Base-by-base conservation (phyloP, 1,140 invertebrate species). In the Centruroides vittatus region DNA sequence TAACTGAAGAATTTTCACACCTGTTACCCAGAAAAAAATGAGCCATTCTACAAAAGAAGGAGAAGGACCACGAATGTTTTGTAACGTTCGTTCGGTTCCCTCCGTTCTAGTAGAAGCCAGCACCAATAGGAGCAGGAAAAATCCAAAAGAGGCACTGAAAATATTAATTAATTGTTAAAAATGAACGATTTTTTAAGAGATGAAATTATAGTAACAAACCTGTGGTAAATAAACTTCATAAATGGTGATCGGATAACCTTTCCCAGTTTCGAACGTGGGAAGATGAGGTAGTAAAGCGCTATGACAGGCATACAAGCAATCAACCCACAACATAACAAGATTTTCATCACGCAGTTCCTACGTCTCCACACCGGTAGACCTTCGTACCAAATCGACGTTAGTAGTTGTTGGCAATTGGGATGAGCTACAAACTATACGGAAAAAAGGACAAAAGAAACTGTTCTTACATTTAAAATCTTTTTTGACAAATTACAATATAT, bases 221-320 rank as follows among this genome's bases (percentile, higher is more conserved):
- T 79, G 71, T 80, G 79, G 62, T 78, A 79, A 11, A 80, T 70
- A 68, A 80, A 80, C 68, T 80, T 80, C 76, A 80, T 79, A 68
- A 80, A 80, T 0, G 79, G 79, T 62, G 75, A 78, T 23, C 78
- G 67, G 4, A 79, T 67, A 13, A 80, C 70, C 54, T 73, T 71
- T 8, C 78, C 78, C 34, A 80, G 68, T 64, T 70, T 71, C 34
- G 75, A 76, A 13, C 74, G 67, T 3, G 79, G 79, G 62, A 76
- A 74, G 36, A 79, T 70, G 53, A 79, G 69, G 66, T 80, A 80
- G 62, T 75, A 73, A 0, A 79, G 54, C 0, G 78, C 72, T 63
- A 79, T 74, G 51, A 80, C 62, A 3, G 79, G 79, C 65, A 79
- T 72, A 35, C 66, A 67, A 12, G 65, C 23, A 11, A 78, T 70